Evolutionary conservation across 2,113 vertebrate species (phyloP).

Genomic region (Sapayoa aenigma): DNA sequence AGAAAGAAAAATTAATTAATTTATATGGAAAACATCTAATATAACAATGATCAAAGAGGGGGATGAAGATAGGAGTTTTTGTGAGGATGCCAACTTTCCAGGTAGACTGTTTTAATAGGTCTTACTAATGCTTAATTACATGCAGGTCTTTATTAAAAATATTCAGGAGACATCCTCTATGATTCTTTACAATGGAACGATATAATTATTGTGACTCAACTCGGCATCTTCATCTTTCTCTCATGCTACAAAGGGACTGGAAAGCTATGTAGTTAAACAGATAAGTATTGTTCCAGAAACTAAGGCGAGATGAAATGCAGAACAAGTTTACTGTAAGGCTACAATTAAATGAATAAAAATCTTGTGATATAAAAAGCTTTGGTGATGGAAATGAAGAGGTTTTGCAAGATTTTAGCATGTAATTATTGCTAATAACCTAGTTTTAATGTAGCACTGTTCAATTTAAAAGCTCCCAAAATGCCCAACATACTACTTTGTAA

Average conservation of each 20-base stretch:
- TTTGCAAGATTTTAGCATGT: not conserved
- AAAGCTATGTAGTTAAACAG: not conserved
- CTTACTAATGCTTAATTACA: constrained; percentile 9
- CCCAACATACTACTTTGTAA: not conserved
- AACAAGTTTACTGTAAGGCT: constrained; percentile 12
- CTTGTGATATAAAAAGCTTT: constrained; percentile 27
- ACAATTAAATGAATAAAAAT: constrained; percentile 48
- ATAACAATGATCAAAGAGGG: not conserved
- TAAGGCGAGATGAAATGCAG: not conserved
- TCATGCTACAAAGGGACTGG: not conserved
- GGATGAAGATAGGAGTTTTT: not conserved
- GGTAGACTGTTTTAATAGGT: not conserved
- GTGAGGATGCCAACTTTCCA: not conserved
- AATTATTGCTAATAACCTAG: constrained; percentile 38
- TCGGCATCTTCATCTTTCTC: constrained; percentile 13
- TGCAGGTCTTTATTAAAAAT: not conserved
- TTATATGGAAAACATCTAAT: not conserved
- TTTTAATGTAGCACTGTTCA: not conserved
- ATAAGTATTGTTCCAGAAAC: constrained; percentile 40
- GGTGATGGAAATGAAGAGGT: not conserved
- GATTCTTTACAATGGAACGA: not conserved
- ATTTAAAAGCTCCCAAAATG: not conserved
- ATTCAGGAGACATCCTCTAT: not conserved
- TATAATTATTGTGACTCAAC: constrained; percentile 25
- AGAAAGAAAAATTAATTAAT: not conserved